phyloP scores from a whole-genome alignment of 2,888 invertebrate species.

The Cerastis leucographa region DNA sequence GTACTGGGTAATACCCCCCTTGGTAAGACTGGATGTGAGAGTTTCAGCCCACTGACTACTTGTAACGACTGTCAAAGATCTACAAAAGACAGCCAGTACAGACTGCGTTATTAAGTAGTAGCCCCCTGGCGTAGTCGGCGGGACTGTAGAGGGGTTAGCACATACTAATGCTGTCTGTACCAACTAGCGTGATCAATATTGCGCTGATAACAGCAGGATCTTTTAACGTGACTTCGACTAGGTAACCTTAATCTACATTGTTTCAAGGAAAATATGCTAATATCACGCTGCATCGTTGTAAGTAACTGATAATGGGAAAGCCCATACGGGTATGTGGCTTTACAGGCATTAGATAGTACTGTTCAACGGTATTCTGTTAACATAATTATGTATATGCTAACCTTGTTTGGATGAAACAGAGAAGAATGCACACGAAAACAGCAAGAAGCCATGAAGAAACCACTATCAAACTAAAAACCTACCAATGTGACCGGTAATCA shows the following conservation, averaged over 20 bases:
- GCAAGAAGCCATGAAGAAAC: not conserved
- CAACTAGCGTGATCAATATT: not conserved
- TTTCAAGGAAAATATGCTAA: not conserved
- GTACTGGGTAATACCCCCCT: too few relatives aligned
- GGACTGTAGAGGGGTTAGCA: too few relatives aligned
- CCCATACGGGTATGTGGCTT: constrained; percentile 3
- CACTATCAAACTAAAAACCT: not conserved
- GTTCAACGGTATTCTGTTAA: not conserved
- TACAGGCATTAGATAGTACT: not conserved
- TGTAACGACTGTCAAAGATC: too few relatives aligned
- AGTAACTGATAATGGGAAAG: not conserved
- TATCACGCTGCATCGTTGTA: not conserved
- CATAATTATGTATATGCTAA: not conserved
- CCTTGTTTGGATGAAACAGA: not conserved
- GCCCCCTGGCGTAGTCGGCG: too few relatives aligned
- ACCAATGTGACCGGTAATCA: too few relatives aligned
- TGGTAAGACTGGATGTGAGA: too few relatives aligned
- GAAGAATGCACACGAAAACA: not conserved
- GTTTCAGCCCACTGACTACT: too few relatives aligned
- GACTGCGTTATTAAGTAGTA: too few relatives aligned
- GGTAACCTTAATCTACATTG: not conserved
- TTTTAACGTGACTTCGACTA: not conserved
- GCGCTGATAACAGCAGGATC: not conserved
- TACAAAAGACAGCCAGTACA: too few relatives aligned
- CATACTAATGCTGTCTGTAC: too few relatives aligned